Evolutionary conservation across 2,113 vertebrate species (phyloP), one percentile per base, ranked within the genome.

Genomic region (Gymnobelideus leadbeateri): DNA sequence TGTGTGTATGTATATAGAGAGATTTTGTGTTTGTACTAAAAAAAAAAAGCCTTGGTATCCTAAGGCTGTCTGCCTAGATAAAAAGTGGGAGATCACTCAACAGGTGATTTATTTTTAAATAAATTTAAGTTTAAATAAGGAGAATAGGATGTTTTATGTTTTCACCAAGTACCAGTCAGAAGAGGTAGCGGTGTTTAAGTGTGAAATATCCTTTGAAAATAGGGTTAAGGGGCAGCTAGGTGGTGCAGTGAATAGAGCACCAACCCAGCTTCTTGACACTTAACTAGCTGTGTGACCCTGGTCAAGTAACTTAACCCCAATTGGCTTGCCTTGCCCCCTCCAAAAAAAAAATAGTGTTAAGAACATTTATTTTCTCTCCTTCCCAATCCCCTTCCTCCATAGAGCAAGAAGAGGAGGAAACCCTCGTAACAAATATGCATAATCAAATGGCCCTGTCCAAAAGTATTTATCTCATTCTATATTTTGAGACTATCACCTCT

Each of bases 131-230:
- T n/a, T n/a, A n/a, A n/a, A n/a, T n/a, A 21, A 43, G 37, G n/a
- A 31, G n/a, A 84, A 43, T 0, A 6, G 37, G 37, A 7, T 91
- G 28, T 93, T 57, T 0, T 57, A 21, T 47, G 3, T 51, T 31
- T 93, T 95, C 93, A 84, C 23, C 3, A 57, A 77, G 24, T 26
- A 84, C 31, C 0, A 16, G 68, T 25, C n/a, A 31, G 10, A 26
- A 96, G 55, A 96, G 19, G 16, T 77, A 31, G 43, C 21, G 90
- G 46, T 54, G 92, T 94, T 95, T 50, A 84, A 89, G 25, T 93
- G 46, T 47, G 92, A 23, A 96, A 26, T 96, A 51, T 55, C 1
- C 49, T 52, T 49, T n/a, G 50, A 92, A 52, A 91, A 11, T 55
- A 51, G 61, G 92, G 94, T 9, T 89, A 91, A 61, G 19, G 47